Conservation (phyloP, 2,888 invertebrate genomes). For the Eupithecia vulgata region DNA sequence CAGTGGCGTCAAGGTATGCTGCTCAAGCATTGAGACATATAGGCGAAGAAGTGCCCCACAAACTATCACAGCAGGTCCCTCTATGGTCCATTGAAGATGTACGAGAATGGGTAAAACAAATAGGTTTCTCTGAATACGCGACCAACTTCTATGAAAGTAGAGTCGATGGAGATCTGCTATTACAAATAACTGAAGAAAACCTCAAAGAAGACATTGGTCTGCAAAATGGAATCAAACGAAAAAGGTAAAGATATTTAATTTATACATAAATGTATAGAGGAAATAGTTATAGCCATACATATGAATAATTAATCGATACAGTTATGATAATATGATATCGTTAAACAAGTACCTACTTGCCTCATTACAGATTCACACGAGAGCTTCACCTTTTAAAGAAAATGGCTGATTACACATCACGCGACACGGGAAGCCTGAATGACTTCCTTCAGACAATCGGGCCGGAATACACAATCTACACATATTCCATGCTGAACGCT, state of each 20-base stretch:
- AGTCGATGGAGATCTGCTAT: constrained; percentile 97
- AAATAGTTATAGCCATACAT: background rate
- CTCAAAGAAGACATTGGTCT: constrained; percentile 96
- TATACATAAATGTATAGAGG: background rate
- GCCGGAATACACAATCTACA: constrained; percentile 96
- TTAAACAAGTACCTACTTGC: background rate
- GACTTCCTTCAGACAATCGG: constrained; percentile 93
- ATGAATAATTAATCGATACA: background rate
- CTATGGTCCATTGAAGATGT: constrained; percentile 99
- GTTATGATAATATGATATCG: background rate
- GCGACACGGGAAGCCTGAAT: constrained; percentile 95
- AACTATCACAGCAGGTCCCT: constrained; percentile 98
- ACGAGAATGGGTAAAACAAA: constrained; percentile 98
- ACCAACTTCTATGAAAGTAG: constrained; percentile 94
- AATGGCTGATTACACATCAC: constrained; percentile 98
- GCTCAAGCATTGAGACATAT: constrained; percentile 95
- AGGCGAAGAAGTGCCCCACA: constrained; percentile 98
- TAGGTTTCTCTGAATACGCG: constrained; percentile 94
- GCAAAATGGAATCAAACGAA: constrained; percentile 95
- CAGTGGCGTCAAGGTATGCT: constrained; percentile 98
- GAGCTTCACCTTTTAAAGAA: constrained; percentile 96
- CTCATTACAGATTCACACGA: constrained; percentile 89
- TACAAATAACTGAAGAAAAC: constrained; percentile 96
- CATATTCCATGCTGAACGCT: constrained; percentile 97
- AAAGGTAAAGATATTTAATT: constrained; percentile 84